Base-by-base conservation (phyloP, 2,888 invertebrate genomes). In the Scaptomyza caliginosa region DNA sequence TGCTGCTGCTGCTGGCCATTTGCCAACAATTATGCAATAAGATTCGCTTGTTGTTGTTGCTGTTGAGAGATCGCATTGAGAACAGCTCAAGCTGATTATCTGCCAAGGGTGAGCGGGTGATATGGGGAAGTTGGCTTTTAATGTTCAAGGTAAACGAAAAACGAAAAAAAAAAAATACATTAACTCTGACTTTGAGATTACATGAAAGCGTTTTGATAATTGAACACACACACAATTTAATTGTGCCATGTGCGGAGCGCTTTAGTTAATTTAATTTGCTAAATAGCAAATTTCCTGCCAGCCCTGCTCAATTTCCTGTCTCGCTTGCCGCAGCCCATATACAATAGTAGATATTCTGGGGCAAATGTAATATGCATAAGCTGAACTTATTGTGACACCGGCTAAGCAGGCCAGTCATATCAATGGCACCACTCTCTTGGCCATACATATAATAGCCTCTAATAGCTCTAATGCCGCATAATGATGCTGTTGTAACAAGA, bases 381-480 rank as follows among this genome's bases (percentile, higher is more conserved):
- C 32, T 32, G 6, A 38, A 45, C 45, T 62, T 83, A 77, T 84
- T 85, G 62, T 86, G 86, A 81, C 84, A 81, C 81, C 64, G 69
- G 74, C 68, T 57, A 55, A 65, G 17, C 28, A n/a, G 28, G 36
- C 16, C 17, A 30, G 45, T 3, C 13, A 34, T 16, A 59, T 77
- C 67, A 67, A 81, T 68, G 72, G 55, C 67, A 55, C 63, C 67
- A 55, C 63, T 72, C 63, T 68, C 60, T 36, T 49, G 43, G 43
- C 16, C 40, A 26, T 67, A 74, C 40, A 26, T 67, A 74, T 58
- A 56, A 76, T 58, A 36, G 57, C 70, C 52, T 23, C 65, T 78
- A 81, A 84, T 81, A 65, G 86, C 65, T 64, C 86, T 86, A 82
- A 82, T 82, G 69, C 86, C 82, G 57, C 73, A 77, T 86, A 84